Evolutionary conservation across 2,888 invertebrate species (phyloP).

Genomic region (Stenodera caucasica): DNA sequence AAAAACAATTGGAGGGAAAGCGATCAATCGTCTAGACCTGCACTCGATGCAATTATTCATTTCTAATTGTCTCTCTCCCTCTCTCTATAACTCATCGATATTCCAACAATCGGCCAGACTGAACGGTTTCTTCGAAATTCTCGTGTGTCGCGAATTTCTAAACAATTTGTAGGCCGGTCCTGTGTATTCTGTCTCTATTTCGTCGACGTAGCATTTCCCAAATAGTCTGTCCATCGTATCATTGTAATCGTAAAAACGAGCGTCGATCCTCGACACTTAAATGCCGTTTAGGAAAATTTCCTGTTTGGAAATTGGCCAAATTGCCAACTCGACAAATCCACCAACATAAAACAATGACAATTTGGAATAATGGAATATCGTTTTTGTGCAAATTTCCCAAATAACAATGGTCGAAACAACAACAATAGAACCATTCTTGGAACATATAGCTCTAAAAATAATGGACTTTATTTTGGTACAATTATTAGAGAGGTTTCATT

Average conservation of each 20-base stretch:
- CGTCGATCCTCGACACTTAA: slow-evolving; percentile 32
- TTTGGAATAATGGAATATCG: neutral
- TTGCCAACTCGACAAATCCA: neutral
- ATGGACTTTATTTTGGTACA: no score
- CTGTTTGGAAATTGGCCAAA: slow-evolving; percentile 17
- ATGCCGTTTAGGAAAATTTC: slow-evolving; percentile 34
- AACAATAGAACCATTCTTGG: neutral
- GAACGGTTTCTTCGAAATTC: slow-evolving; percentile 8
- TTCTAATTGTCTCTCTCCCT: neutral
- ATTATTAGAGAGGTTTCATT: no score
- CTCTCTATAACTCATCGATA: slow-evolving; percentile 10
- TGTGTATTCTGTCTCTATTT: slow-evolving; percentile 30
- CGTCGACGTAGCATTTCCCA: slow-evolving; percentile 47
- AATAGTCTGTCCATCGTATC: slow-evolving; percentile 34
- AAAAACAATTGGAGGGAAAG: neutral
- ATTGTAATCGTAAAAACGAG: slow-evolving; percentile 49
- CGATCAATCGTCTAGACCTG: slow-evolving; percentile 5
- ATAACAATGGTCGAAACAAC: neutral
- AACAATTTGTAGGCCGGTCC: slow-evolving; percentile 6
- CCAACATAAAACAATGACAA: neutral
- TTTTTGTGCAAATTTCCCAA: neutral
- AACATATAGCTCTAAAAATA: no score
- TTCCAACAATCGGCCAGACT: slow-evolving; percentile 4
- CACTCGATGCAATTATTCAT: neutral
- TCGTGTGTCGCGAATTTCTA: neutral